phyloP scores from a whole-genome alignment of 2,113 vertebrate genomes.

The Hyla sarda region DNA sequence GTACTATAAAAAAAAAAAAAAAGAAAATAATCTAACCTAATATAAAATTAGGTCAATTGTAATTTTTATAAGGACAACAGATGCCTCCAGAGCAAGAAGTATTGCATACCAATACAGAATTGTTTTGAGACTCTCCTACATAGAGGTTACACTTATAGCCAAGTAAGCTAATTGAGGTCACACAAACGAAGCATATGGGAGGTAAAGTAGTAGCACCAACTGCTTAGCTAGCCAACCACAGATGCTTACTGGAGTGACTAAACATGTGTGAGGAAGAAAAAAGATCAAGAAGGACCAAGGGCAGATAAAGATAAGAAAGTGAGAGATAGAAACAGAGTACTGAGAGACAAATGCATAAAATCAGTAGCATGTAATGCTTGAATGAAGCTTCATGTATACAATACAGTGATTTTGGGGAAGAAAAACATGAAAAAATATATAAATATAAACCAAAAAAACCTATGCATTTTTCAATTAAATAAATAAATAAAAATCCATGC shows the following conservation, averaged over 20 bases:
- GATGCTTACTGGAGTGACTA: slow-evolving; percentile 4
- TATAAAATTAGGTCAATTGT: slow-evolving; percentile 18
- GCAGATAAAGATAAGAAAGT: neutral
- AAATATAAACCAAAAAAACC: no score
- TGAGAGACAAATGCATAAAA: neutral
- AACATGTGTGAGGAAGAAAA: slow-evolving; percentile 27
- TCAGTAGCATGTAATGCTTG: neutral
- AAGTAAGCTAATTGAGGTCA: slow-evolving; percentile 57
- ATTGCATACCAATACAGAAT: slow-evolving; percentile 43
- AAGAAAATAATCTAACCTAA: neutral
- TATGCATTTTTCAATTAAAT: no score
- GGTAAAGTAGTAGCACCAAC: slow-evolving; percentile 13
- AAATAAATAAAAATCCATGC: no score
- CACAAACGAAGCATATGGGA: slow-evolving; percentile 50
- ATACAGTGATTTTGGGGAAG: neutral
- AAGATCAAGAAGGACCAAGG: slow-evolving; percentile 34
- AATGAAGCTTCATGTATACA: neutral
- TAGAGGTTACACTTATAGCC: slow-evolving; percentile 47
- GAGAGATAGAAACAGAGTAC: neutral
- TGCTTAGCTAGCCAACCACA: slow-evolving; percentile 43
- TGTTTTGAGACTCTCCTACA: slow-evolving; percentile 35
- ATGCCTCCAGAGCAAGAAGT: slow-evolving; percentile 35
- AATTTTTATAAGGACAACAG: neutral
- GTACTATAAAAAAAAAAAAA: no score
- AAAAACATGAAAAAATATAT: no score